Base-by-base conservation (phyloP, 2,113 vertebrate species). In the Fulmarus glacialis region DNA sequence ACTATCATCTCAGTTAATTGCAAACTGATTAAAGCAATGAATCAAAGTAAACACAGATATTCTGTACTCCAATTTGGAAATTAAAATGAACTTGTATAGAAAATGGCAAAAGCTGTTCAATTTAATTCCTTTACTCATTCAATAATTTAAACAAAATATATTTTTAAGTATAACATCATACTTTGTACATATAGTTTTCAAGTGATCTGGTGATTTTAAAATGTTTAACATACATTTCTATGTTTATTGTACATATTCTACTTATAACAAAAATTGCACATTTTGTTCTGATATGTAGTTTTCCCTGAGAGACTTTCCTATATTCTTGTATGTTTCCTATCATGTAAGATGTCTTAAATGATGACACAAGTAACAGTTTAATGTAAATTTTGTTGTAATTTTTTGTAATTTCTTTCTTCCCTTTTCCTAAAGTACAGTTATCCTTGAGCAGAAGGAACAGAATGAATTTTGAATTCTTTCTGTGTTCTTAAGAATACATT, bases 381-480 rank as follows among this genome's bases (percentile, higher is more conserved):
- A 58, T n/a, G n/a, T 6, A 48, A 19, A 58, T 45, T 84, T 93
- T 89, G 8, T 64, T 55, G 29, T 52, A 0, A 30, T 82, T 73
- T 81, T 15, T 64, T 55, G 29, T 52, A 0, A 30, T 82, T 73
- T 81, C 17, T 75, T 81, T 60, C 29, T 27, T 87, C 32, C 5
- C 52, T 86, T 84, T 75, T 66, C 58, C 32, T 72, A 9, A 89
- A 89, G 38, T 48, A 50, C 18, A 50, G 12, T 67, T 75, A 55
- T 66, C 55, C 43, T 80, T 40, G 20, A 89, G 40, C 68, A 79
- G 92, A 87, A 87, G 70, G 24, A 83, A 75, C 12, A 64, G 58
- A 90, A 94, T 45, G 8, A 82, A 73, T 93, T 94, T 90, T 58
- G 9, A 92, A 94, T 96, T 90, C 42, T 84, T 79, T 78, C 40